Evolutionary conservation across 2,888 invertebrate genomes (phyloP).

Genomic region (Deilephila porcellus): DNA sequence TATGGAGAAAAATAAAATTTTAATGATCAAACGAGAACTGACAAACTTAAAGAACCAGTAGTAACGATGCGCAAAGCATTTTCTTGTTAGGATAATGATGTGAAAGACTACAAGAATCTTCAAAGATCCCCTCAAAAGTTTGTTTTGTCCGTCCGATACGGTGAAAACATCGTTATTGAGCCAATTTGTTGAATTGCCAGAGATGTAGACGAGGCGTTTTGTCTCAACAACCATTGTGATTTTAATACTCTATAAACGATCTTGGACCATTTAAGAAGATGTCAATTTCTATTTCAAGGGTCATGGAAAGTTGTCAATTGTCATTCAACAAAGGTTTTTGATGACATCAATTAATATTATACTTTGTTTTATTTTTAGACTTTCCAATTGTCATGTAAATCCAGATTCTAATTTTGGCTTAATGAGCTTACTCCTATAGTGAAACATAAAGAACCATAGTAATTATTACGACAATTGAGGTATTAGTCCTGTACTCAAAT

Average conservation of each 20-base stretch:
- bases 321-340: no score
- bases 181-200: conserved; percentile 40
- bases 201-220: conserved; percentile 6
- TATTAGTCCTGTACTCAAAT: no score
- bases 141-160: conserved; percentile 35
- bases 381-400: no score
- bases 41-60: conserved; percentile 29
- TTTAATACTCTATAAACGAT: background rate
- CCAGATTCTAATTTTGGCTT: no score
- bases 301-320: background rate
- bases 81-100: conserved; percentile 48
- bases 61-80: conserved; percentile 51
- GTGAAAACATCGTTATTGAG: conserved; percentile 22
- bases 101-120: conserved; percentile 47
- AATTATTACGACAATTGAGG: no score
- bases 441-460: no score
- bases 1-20: background rate
- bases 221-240: conserved; percentile 1
- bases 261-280: background rate
- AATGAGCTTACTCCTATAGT: no score
- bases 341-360: no score
- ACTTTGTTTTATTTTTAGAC: no score
- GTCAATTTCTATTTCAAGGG: background rate
- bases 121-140: conserved; percentile 42
- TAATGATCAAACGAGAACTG: background rate